phyloP scores from a whole-genome alignment of 2,113 vertebrate genomes.

The Dascyllus trimaculatus region DNA sequence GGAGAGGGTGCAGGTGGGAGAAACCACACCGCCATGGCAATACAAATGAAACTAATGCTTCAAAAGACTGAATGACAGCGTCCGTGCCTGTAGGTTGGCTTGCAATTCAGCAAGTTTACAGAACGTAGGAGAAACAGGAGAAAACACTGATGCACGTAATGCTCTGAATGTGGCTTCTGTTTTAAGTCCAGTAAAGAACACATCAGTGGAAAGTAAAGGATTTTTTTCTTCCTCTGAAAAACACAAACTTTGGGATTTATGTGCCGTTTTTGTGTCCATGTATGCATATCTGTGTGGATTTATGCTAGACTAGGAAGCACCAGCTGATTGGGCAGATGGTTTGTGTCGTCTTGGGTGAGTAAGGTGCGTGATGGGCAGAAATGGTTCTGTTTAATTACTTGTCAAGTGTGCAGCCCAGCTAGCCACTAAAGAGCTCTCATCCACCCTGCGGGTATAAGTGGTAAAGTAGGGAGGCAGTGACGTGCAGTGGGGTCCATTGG shows the following conservation, averaged over 20 bases:
- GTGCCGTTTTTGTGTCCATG: neutral
- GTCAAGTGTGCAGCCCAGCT: conserved; percentile 88
- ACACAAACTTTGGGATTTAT: neutral
- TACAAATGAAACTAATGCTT: conserved; percentile 54
- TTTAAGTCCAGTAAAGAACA: neutral
- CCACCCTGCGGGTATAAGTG: conserved; percentile 32
- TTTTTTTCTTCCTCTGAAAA: neutral
- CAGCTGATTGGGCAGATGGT: conserved; percentile 94
- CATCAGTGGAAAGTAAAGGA: neutral
- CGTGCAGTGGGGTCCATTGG: conserved; percentile 29
- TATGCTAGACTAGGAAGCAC: conserved; percentile 79
- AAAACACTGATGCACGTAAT: neutral
- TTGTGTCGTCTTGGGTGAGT: conserved; percentile 87
- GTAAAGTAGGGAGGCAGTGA: conserved; percentile 1
- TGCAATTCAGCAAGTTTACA: conserved; percentile 4
- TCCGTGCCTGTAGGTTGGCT: neutral
- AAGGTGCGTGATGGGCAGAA: conserved; percentile 90
- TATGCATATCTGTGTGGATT: neutral
- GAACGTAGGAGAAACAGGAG: neutral
- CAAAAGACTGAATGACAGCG: conserved; percentile 20
- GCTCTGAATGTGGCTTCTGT: neutral
- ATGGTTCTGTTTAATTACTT: conserved; percentile 94
- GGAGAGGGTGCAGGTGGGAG: conserved; percentile 35
- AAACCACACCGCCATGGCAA: conserved; percentile 23
- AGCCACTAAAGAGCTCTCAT: conserved; percentile 85